Conservation (phyloP, 2,888 invertebrate species). For the Drosophila falleni region DNA sequence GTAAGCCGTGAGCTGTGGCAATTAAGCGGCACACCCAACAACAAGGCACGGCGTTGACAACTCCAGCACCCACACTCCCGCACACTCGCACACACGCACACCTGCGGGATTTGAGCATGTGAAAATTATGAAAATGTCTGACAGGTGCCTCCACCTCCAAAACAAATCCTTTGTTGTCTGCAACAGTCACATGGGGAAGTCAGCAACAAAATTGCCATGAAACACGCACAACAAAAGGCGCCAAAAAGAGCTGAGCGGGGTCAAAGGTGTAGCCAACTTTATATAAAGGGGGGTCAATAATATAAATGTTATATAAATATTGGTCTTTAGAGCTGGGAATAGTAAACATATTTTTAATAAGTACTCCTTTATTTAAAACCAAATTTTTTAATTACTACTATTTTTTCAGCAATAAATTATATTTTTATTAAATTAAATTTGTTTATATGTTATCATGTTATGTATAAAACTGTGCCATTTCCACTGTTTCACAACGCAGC, state of each 20-base stretch:
- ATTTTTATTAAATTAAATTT: too few relatives aligned
- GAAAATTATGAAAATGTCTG: slow-evolving; percentile 75
- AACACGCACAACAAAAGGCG: slow-evolving; percentile 59
- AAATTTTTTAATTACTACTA: too few relatives aligned
- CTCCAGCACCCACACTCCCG: slow-evolving; percentile 38
- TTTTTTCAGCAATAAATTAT: too few relatives aligned
- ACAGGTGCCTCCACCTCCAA: slow-evolving; percentile 44
- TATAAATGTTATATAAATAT: too few relatives aligned
- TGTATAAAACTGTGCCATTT: too few relatives aligned
- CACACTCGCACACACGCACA: slow-evolving; percentile 34
- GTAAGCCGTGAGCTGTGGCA: slow-evolving; percentile 49
- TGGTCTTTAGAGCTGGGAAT: too few relatives aligned
- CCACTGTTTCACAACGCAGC: too few relatives aligned
- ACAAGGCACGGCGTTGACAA: slow-evolving; percentile 27
- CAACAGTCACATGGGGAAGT: slow-evolving; percentile 23
- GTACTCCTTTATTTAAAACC: too few relatives aligned
- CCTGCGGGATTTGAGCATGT: slow-evolving; percentile 62
- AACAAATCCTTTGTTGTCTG: slow-evolving; percentile 76
- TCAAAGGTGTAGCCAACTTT: slow-evolving; percentile 1
- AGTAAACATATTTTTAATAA: too few relatives aligned
- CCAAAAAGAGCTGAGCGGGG: not conserved
- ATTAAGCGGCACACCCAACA: slow-evolving; percentile 61
- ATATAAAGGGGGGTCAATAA: not conserved
- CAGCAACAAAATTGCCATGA: slow-evolving; percentile 57
- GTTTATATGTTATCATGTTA: too few relatives aligned